Conservation (phyloP, 2,888 invertebrate genomes). For the Aquatica leii region DNA sequence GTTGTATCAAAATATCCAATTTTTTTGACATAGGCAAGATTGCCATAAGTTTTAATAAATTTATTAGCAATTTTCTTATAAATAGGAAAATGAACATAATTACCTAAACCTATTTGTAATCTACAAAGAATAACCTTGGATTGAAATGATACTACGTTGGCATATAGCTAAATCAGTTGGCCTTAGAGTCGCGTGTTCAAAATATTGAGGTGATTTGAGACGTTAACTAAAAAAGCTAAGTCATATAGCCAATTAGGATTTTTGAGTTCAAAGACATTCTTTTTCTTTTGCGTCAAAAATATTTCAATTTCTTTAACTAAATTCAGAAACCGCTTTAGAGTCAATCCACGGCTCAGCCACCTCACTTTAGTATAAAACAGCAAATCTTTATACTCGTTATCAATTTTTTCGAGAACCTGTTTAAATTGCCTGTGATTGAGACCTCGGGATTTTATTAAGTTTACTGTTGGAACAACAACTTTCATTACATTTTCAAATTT, state of each 20-base stretch:
- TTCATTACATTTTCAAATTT: slow-evolving; percentile 14
- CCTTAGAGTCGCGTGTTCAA: no score
- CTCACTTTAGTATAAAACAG: slow-evolving; percentile 13
- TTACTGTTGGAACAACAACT: slow-evolving; percentile 4
- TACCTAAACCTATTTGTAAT: neutral
- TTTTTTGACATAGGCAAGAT: neutral
- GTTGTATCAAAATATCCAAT: neutral
- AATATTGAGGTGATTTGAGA: no score
- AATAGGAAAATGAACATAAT: neutral
- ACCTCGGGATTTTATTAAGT: slow-evolving; percentile 20
- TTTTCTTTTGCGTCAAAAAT: neutral
- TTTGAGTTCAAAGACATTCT: neutral
- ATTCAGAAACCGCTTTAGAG: slow-evolving; percentile 12
- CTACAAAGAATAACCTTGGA: neutral
- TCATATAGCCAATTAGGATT: no score
- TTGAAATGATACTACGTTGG: neutral
- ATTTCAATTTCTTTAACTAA: slow-evolving; percentile 16
- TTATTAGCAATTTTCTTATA: neutral
- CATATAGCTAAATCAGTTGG: no score
- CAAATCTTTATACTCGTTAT: neutral
- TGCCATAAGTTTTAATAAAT: neutral
- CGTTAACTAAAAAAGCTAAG: slow-evolving; percentile 1
- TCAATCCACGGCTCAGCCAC: slow-evolving; percentile 6
- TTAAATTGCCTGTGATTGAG: slow-evolving; percentile 10
- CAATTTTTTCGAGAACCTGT: slow-evolving; percentile 6